Conservation (phyloP, 2,113 vertebrate genomes). For the Notothenia coriiceps region DNA sequence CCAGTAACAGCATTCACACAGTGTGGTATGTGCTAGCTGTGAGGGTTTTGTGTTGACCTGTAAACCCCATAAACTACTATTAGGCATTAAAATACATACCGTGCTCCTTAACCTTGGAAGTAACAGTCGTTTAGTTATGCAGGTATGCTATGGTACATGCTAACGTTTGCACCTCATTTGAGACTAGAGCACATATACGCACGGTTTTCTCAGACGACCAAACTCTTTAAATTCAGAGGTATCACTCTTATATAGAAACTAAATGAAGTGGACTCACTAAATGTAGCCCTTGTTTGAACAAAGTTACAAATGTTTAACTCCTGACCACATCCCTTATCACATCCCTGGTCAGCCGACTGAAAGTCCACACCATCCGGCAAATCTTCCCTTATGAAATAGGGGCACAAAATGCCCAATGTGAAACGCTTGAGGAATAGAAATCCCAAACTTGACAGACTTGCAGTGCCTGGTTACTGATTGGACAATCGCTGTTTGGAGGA, state of each 20-base stretch:
- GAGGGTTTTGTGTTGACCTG: neutral
- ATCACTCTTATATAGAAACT: too few relatives aligned
- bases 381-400: neutral
- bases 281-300: neutral
- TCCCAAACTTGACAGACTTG: constrained; percentile 6
- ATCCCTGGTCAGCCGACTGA: neutral
- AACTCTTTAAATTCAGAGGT: neutral
- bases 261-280: neutral
- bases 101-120: neutral
- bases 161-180: neutral
- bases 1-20: neutral
- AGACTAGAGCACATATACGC: neutral
- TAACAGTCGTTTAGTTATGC: neutral
- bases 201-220: neutral
- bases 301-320: neutral
- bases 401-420: neutral
- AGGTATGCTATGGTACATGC: neutral
- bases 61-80: neutral
- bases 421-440: neutral
- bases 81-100: too few relatives aligned
- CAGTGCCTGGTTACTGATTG: neutral
- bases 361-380: neutral
- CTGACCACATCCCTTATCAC: neutral
- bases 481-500: neutral
- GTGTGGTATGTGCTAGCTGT: neutral